These are phyloP conservation scores for Phataginus tricuspis DNA, from an alignment of 2,797 vertebrate species.

Conservation along the genomic window DNA sequence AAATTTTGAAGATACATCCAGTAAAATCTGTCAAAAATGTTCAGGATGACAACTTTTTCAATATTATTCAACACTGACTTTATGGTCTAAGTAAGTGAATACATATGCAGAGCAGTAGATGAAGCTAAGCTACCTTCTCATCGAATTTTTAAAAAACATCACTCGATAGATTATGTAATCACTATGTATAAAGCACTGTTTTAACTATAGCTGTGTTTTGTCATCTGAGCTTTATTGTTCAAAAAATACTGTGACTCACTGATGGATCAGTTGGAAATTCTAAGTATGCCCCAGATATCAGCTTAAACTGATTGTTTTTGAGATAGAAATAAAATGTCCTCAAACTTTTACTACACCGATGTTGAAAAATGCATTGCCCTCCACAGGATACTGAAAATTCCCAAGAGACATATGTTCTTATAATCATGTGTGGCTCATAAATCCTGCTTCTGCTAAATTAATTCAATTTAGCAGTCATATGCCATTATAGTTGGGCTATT, in stretches of 20 bases:
- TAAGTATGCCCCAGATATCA: background rate
- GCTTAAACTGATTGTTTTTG: slow-evolving; percentile 33
- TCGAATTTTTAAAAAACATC: slow-evolving; percentile 24
- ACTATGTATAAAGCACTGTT: background rate
- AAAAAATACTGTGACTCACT: slow-evolving; percentile 7
- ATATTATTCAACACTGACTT: background rate
- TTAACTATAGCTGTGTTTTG: slow-evolving; percentile 40
- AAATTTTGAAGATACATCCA: slow-evolving; percentile 14
- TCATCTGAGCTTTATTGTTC: background rate
- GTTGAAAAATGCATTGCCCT: slow-evolving; percentile 60
- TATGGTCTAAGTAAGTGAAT: background rate
- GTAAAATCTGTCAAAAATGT: background rate
- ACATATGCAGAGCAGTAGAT: background rate
- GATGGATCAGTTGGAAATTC: background rate
- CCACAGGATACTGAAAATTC: slow-evolving; percentile 53
- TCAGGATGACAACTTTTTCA: background rate
- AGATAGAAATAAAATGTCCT: background rate
- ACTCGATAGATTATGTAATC: background rate
- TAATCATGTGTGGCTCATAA: slow-evolving; percentile 63
- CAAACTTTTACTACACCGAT: slow-evolving; percentile 64
- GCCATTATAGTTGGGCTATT: background rate
- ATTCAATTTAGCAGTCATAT: slow-evolving; percentile 58
- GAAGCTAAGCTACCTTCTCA: background rate
- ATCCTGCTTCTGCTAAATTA: slow-evolving; percentile 51
- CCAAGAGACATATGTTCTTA: slow-evolving; percentile 28